Evolutionary conservation across 92 coral and sea anemone species (phyloP), one percentile per base, ranked within the genome.

Genomic region (Palythoa grandiflora): DNA sequence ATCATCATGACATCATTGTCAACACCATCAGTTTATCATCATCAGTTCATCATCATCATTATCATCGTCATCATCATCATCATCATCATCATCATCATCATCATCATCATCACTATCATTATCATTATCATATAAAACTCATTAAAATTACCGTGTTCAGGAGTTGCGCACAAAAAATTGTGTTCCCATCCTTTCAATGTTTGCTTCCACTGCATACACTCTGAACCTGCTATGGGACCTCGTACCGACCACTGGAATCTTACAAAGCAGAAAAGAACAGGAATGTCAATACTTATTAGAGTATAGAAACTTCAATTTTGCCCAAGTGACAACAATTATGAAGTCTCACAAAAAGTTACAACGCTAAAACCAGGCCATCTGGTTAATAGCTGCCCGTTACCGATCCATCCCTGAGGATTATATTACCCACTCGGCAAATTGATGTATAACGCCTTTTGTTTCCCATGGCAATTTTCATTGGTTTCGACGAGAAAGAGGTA

Each of bases 171-270:
- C 44, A 81, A 70, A 50, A n/a, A 81, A 40, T 20, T 65, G 20
- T 81, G 13, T 81, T 68, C 60, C 86, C 86, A 81, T 65, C 86
- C 74, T 10, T 47, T 66, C 9, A 63, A 47, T 11, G 21, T 16
- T 21, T 81, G 75, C 1, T 81, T 81, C 86, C 86, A 81, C 60
- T 81, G 86, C 16, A 81, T 44, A 47, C 86, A 81, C 1, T 81
- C 16, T 40, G 63, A 65, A 47, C 75, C 86, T 40, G 11, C 38
- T 20, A 81, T 28, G 1, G 86, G 86, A 70, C 86, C 86, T 14
- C 28, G 39, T 1, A 65, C 86, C 9, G 86, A 68, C 86, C 86
- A 81, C 21, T 50, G 86, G 20, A 81, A 81, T 20, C 86, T 81
- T 7, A 6, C 75, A 28, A 63, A 17, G n/a, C 4, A 17, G 21